Evolutionary conservation across 1,140 invertebrate genomes (phyloP), one percentile per base, ranked within the genome.

Genomic region (Aphidius gifuensis): DNA sequence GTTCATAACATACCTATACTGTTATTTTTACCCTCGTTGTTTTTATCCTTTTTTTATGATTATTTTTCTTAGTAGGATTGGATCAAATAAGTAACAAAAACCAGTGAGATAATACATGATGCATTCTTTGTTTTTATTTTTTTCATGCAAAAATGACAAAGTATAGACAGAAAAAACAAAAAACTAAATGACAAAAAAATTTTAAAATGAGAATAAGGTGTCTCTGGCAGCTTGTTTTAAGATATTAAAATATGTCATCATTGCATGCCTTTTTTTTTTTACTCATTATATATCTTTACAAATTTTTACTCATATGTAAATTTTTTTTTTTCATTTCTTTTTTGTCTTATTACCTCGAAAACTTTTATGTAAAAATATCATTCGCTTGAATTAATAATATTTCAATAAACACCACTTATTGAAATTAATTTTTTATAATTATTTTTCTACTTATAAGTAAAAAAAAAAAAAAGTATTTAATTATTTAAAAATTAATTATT

Each of bases 161-260:
- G 62, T 66, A 64, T 55, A 69, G 63, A 69, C 64, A 54, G 48
- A 58, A 55, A 16, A 43, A 64, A 58, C 59, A 53, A 64, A 44
- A 64, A 61, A 50, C 44, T 32, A 4, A 32, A 32, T 47, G 47
- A 23, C 48, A 64, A 56, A 65, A 42, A 51, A 42, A 61, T 51
- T 60, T 49, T 6, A 40, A n/a, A 68, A 57, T 57, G 51, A 11
- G 7, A 40, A 21, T 5, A 11, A 49, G 55, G 59, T 69, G 48
- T 59, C 49, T 42, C 45, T 50, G 16, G 16, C 1, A 32, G 23
- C 2, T 32, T 32, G 4, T 77, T 79, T 79, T 79, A 79, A 77
- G 76, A 77, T 78, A 79, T 79, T 79, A 78, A 79, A 79, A 79
- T 76, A 70, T 76, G 76, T 74, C 77, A 79, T 78, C 75, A 74